Evolutionary conservation across 2,113 vertebrate species (phyloP).

Genomic region (Pelecanus crispus): DNA sequence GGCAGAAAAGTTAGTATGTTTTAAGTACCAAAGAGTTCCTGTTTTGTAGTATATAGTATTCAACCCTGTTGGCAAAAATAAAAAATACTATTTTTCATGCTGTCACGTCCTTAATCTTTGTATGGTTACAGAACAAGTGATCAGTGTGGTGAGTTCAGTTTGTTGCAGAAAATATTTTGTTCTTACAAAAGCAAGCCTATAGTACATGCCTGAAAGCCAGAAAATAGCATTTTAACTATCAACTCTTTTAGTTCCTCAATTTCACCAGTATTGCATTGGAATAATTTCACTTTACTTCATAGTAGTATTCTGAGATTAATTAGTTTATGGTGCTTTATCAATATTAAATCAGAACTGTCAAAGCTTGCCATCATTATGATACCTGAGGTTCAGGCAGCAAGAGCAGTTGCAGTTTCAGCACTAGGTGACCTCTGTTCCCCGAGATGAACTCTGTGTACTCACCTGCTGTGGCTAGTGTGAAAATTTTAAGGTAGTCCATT

Average conservation of each 20-base stretch:
- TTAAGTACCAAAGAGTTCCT: neutral
- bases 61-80: neutral
- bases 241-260: neutral
- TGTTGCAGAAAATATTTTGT: neutral
- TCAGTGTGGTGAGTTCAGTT: neutral
- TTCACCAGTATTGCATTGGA: neutral
- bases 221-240: neutral
- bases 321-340: neutral
- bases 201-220: neutral
- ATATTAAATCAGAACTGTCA: neutral
- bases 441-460: neutral
- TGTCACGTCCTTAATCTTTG: neutral
- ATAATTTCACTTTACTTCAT: neutral
- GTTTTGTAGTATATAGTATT: neutral
- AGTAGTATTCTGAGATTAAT: neutral
- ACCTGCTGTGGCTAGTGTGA: accelerated
- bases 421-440: neutral
- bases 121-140: neutral
- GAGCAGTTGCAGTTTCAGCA: neutral
- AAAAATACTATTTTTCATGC: neutral
- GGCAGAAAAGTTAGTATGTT: neutral
- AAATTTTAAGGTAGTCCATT: neutral
- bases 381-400: neutral
- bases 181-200: neutral
- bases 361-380: neutral